Percentiles rank a stretch among this genome's conserved stretches.
Evolutionary conservation across 2,113 vertebrate species (phyloP).

Genomic region (Alethe diademata): DNA sequence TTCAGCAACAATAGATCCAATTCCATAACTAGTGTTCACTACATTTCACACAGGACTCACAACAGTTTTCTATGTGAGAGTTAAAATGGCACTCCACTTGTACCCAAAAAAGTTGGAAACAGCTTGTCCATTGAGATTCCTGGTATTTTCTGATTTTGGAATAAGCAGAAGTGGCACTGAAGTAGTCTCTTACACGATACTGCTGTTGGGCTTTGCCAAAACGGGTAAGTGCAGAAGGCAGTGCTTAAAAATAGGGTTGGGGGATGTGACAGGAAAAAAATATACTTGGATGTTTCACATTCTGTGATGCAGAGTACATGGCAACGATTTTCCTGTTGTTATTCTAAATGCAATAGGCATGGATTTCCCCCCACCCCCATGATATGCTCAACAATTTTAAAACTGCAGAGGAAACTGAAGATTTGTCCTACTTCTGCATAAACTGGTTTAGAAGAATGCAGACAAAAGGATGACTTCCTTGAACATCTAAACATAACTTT

Average conservation of each 20-base stretch:
- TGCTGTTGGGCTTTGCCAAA: not conserved
- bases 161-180: not conserved
- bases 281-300: not conserved
- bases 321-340: not conserved
- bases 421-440: not conserved
- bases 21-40: not conserved
- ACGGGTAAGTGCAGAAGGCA: not conserved
- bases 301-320: not conserved
- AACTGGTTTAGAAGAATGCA: not conserved
- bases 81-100: not conserved
- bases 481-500: not conserved
- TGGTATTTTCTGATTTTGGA: not conserved
- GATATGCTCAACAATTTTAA: not conserved
- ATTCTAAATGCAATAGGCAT: not conserved
- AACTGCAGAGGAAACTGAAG: not conserved
- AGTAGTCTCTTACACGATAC: not conserved
- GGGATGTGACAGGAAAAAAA: not conserved
- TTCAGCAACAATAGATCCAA: not conserved
- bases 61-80: not conserved
- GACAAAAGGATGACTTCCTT: not conserved
- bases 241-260: slow-evolving; percentile 24
- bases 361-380: not conserved
- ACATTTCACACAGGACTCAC: not conserved
- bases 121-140: not conserved
- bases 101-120: not conserved